A percentile compares a stretch with the other conserved stretches of the same genome.
Evolutionary conservation across 2,888 invertebrate species (phyloP).

Genomic region (Ormyrus thymus): DNA sequence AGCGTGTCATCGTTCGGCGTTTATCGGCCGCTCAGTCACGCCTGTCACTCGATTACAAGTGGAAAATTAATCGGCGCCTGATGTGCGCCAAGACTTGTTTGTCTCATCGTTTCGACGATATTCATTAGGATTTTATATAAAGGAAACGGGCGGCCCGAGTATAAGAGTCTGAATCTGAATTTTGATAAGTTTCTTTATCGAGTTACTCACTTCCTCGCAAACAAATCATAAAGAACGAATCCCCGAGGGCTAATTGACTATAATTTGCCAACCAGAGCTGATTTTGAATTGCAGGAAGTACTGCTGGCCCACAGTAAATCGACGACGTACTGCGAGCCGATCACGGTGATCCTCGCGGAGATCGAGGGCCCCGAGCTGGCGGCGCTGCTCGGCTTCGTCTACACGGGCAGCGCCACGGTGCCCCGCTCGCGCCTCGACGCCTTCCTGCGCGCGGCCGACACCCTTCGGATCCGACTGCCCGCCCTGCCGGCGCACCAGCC

Average conservation of each 20-base stretch:
- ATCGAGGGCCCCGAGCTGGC: constrained; percentile 80
- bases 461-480: constrained; percentile 67
- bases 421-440: constrained; percentile 78
- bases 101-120: too few species aligned
- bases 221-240: too few species aligned
- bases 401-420: constrained; percentile 81
- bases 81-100: too few species aligned
- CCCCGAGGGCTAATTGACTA: too few species aligned
- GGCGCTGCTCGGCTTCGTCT: constrained; percentile 81
- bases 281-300: constrained; percentile 64
- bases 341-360: constrained; percentile 81
- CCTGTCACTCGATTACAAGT: not conserved
- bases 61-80: constrained; percentile 11
- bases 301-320: constrained; percentile 67
- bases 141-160: too few species aligned
- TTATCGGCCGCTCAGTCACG: constrained; percentile 13
- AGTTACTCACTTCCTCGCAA: too few species aligned
- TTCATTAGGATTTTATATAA: too few species aligned
- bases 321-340: constrained; percentile 74
- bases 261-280: too few species aligned
- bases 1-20: not conserved
- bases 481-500: constrained; percentile 49
- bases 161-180: too few species aligned
- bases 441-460: constrained; percentile 78
- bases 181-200: too few species aligned